Percentiles rank a stretch among this genome's conserved stretches.
These are phyloP conservation scores for Cyprinus carpio DNA, from an alignment of 2,113 vertebrate species.

Conservation along the genomic window DNA sequence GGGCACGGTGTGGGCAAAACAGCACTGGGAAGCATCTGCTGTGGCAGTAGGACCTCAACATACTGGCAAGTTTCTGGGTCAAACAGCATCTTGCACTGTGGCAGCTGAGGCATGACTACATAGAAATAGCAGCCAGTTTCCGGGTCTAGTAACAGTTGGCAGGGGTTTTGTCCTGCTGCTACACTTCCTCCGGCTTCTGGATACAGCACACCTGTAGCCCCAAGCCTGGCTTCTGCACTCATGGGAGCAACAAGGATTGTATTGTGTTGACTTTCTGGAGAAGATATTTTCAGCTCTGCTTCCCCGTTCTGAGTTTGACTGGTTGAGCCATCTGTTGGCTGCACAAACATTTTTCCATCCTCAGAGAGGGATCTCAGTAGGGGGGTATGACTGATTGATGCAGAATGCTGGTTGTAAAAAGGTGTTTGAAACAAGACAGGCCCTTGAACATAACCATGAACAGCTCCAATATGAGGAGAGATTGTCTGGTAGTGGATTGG, in stretches of 20 bases:
- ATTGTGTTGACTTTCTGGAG: constrained; percentile 34
- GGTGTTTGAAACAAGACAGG: constrained; percentile 52
- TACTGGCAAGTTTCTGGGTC: constrained; percentile 88
- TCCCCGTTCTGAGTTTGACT: constrained; percentile 23
- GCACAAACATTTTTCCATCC: constrained; percentile 29
- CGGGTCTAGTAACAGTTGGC: constrained; percentile 79
- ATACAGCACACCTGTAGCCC: constrained; percentile 21
- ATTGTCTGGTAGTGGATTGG: constrained; percentile 47
- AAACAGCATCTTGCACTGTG: constrained; percentile 80
- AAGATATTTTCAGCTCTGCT: background rate
- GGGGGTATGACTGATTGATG: constrained; percentile 39
- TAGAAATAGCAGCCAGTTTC: constrained; percentile 80
- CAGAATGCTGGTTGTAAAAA: constrained; percentile 34
- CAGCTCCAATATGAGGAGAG: constrained; percentile 49
- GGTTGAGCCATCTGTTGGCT: constrained; percentile 13
- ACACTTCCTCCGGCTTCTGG: constrained; percentile 37
- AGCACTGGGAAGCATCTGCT: constrained; percentile 53
- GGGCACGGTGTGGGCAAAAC: constrained; percentile 69
- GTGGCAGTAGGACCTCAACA: constrained; percentile 82
- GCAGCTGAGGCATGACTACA: constrained; percentile 72
- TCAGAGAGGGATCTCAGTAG: constrained; percentile 48
- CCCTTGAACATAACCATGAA: constrained; percentile 53
- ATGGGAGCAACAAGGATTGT: constrained; percentile 49
- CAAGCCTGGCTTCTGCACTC: constrained; percentile 43
- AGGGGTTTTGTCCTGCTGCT: constrained; percentile 29